phyloP scores from a whole-genome alignment of 1,140 invertebrate species.

The Caerostris extrusa region DNA sequence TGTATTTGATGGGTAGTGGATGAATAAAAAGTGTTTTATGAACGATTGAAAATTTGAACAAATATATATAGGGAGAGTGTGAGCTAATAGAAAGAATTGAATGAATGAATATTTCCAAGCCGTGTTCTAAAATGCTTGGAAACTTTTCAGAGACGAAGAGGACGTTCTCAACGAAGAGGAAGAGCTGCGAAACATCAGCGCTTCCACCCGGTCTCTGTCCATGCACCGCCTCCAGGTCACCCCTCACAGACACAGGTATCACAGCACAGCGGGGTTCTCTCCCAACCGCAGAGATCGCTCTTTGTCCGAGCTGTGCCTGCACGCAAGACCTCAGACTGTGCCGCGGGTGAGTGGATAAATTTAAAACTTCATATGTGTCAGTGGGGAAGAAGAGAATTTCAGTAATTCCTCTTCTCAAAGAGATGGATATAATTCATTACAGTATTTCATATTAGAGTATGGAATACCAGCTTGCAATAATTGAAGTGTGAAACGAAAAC shows the following conservation, averaged over 20 bases:
- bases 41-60: too few species aligned
- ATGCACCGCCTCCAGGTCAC: constrained; percentile 42
- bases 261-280: background rate
- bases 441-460: too few species aligned
- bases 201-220: constrained; percentile 60
- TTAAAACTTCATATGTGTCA: background rate
- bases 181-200: background rate
- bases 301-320: constrained; percentile 62
- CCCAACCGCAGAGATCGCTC: constrained; percentile 15
- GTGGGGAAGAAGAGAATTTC: background rate
- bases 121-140: background rate
- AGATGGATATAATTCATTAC: too few species aligned
- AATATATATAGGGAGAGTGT: too few species aligned
- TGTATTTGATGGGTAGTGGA: background rate
- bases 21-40: too few species aligned
- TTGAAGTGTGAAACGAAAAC: too few species aligned
- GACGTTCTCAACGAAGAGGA: constrained; percentile 59
- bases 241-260: constrained; percentile 1
- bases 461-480: too few species aligned
- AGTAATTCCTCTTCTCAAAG: too few species aligned
- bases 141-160: constrained; percentile 32
- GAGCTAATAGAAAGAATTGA: too few species aligned
- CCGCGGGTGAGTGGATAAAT: constrained; percentile 38
- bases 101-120: background rate
- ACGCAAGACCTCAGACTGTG: constrained; percentile 22